A percentile compares a stretch with the other conserved stretches of the same genome.
Conservation (phyloP, 2,113 vertebrate species). For the Salvelinus namaycush region DNA sequence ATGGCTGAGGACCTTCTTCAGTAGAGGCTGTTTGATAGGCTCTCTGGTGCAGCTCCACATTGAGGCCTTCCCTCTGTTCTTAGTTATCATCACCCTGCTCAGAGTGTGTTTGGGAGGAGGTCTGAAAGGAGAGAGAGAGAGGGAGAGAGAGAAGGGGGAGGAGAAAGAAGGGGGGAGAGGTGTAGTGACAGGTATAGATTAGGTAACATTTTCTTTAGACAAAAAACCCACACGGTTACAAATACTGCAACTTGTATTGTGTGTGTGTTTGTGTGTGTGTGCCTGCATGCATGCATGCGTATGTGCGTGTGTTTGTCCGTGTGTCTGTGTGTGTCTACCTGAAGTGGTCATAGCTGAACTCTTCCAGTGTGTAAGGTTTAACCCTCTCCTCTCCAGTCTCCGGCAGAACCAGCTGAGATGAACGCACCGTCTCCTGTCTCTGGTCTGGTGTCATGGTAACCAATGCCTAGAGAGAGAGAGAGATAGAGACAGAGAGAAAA, state of each 20-base stretch:
- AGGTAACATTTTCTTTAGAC: neutral
- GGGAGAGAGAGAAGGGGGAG: neutral
- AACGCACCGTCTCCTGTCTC: slow-evolving; percentile 85
- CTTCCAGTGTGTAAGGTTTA: slow-evolving; percentile 95
- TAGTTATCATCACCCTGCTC: slow-evolving; percentile 96
- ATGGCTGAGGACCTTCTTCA: slow-evolving; percentile 90
- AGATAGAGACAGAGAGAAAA: no score
- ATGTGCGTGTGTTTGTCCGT: no score
- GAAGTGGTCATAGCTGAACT: slow-evolving; percentile 96
- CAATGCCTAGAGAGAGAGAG: slow-evolving; percentile 77
- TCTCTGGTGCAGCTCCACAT: slow-evolving; percentile 95
- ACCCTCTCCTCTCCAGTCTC: slow-evolving; percentile 78
- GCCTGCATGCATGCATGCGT: no score
- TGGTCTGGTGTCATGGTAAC: slow-evolving; percentile 97
- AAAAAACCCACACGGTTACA: no score
- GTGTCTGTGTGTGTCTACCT: slow-evolving; percentile 72
- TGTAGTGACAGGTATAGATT: neutral
- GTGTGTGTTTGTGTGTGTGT: no score
- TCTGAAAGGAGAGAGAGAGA: slow-evolving; percentile 58
- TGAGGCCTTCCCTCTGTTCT: slow-evolving; percentile 92
- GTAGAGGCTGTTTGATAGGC: slow-evolving; percentile 89
- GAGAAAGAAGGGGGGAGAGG: no score
- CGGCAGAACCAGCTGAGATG: slow-evolving; percentile 77
- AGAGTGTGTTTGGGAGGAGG: slow-evolving; percentile 96
- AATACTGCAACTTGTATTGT: no score